phyloP scores from a whole-genome alignment of 2,888 invertebrate genomes.

The Nowickia ferox region DNA sequence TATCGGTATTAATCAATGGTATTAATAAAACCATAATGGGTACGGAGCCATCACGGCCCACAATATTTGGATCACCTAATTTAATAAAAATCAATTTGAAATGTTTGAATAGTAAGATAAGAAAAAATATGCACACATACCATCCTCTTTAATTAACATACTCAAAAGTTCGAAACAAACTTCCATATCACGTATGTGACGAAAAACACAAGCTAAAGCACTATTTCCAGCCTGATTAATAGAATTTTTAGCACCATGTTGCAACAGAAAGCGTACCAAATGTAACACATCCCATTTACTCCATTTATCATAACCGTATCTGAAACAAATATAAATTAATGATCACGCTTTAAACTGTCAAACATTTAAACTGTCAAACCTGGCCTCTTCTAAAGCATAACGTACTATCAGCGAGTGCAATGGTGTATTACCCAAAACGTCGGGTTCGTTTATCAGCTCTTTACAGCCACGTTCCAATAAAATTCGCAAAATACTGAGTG shows the following conservation, averaged over 20 bases:
- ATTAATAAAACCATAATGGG: constrained; percentile 90
- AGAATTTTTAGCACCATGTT: constrained; percentile 87
- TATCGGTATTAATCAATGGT: constrained; percentile 89
- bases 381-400: constrained; percentile 88
- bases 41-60: constrained; percentile 88
- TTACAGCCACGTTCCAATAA: constrained; percentile 89
- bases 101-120: neutral
- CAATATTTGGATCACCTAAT: constrained; percentile 87
- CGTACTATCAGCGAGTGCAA: constrained; percentile 87
- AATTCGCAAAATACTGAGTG: constrained; percentile 87
- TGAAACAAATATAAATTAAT: constrained; percentile 56
- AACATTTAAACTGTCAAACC: constrained; percentile 70
- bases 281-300: constrained; percentile 90
- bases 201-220: constrained; percentile 88
- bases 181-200: constrained; percentile 89
- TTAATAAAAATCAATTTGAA: neutral
- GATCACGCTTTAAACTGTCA: neutral
- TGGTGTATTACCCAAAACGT: constrained; percentile 89
- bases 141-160: constrained; percentile 83
- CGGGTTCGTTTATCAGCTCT: constrained; percentile 89
- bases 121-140: constrained; percentile 65
- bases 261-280: constrained; percentile 86
- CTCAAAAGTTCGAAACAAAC: constrained; percentile 84
- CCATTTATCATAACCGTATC: constrained; percentile 88
- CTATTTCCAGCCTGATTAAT: constrained; percentile 89